Conservation (phyloP, 2,113 vertebrate genomes). For the human (Homo sapiens) region DNA sequence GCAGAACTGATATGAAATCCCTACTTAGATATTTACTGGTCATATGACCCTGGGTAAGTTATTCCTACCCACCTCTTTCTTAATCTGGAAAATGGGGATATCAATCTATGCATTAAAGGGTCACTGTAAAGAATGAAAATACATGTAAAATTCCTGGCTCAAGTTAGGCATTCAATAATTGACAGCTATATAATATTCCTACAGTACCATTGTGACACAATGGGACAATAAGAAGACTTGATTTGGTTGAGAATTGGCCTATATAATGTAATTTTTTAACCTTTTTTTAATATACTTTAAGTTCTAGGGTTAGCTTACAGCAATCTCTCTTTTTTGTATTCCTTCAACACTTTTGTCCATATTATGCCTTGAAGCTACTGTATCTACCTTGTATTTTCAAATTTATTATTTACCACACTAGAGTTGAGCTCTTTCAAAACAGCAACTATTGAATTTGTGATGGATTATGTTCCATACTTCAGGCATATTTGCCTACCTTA, state of each 20-base stretch:
- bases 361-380: not conserved
- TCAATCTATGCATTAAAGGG: not conserved
- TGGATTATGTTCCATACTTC: not conserved
- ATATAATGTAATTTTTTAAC: too few species aligned
- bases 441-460: not conserved
- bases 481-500: not conserved
- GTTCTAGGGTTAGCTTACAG: not conserved
- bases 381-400: not conserved
- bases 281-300: too few species aligned
- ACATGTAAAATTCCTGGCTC: not conserved
- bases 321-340: not conserved
- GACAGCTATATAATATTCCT: not conserved
- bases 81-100: not conserved
- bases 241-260: not conserved
- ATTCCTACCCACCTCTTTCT: not conserved
- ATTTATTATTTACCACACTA: not conserved
- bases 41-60: not conserved
- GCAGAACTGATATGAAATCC: not conserved
- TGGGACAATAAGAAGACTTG: not conserved
- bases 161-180: not conserved
- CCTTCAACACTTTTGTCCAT: not conserved
- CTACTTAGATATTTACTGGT: not conserved
- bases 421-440: conserved; percentile 23
- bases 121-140: not conserved
- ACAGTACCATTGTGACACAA: not conserved